Evolutionary conservation across 2,113 vertebrate species (phyloP), one percentile per base, ranked within the genome.

Genomic region (Psittacula cyanocephala): DNA sequence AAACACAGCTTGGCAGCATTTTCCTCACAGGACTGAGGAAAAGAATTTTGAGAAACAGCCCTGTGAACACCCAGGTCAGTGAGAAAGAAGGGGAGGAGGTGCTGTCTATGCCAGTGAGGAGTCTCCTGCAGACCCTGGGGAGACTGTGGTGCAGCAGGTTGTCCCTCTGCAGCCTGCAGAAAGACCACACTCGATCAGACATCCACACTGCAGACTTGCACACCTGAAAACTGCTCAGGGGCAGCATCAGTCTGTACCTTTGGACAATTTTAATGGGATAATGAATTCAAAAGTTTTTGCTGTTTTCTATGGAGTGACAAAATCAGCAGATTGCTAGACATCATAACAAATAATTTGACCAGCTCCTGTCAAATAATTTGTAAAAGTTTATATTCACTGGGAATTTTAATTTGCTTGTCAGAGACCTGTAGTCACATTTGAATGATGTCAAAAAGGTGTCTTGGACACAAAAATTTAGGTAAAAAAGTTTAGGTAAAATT

Each of bases 161-260:
- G 31, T 49, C 14, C 18, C 13, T 14, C 29, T 10, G 31, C 41
- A 37, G 62, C 29, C 25, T 37, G 39, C 8, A 67, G 25, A 33
- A 37, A 53, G 31, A 5, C 7, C 27, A 1, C 10, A 4, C 0
- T 0, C 24, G 11, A 13, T 44, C 62, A 53, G 27, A 6, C 4
- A 29, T 1, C 10, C 22, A 11, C 33, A 3, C 27, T 6, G 9
- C 44, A 43, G 11, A 3, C 35, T 2, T 5, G 20, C 39, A 19
- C 7, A 47, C 37, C 24, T 29, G 7, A 83, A 59, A 31, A 17
- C 47, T 64, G 64, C 22, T 52, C n/a, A 33, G 27, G 16, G 49
- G 50, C 20, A 62, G 5, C 5, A n/a, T 17, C 13, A 2, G 17
- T 22, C 28, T 69, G 43, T 33, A 64, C 17, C 23, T 50, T 37